Percentiles rank a stretch among this genome's conserved stretches.
Conservation (phyloP, 2,797 vertebrate species). For the Picus viridis region DNA sequence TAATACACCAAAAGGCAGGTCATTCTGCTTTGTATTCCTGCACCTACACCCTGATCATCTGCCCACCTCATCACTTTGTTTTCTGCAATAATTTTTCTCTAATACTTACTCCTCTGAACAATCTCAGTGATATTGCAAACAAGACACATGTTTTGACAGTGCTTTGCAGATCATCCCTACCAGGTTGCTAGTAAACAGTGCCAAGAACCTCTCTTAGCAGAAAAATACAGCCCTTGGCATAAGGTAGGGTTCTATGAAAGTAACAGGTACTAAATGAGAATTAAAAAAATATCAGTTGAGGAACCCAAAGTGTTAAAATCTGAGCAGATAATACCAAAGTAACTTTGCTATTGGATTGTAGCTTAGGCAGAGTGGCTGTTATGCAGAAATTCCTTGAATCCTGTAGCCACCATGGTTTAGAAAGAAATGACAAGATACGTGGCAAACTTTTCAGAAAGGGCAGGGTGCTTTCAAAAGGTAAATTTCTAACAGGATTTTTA, state of each 20-base stretch:
- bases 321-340: background rate
- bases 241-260: background rate
- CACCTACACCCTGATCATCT: background rate
- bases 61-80: background rate
- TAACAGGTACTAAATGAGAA: background rate
- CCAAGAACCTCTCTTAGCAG: background rate
- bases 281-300: background rate
- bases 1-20: background rate
- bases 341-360: background rate
- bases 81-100: background rate
- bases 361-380: background rate
- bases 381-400: background rate
- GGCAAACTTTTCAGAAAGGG: background rate
- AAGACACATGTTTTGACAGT: background rate
- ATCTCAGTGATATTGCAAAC: background rate
- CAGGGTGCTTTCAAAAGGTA: background rate
- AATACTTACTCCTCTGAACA: background rate
- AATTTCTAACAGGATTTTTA: background rate
- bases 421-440: background rate
- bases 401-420: background rate
- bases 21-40: background rate
- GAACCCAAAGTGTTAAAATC: background rate
- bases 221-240: background rate
- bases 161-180: background rate
- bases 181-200: background rate